phyloP scores from a whole-genome alignment of 2,113 vertebrate species.

The Paralichthys olivaceus region DNA sequence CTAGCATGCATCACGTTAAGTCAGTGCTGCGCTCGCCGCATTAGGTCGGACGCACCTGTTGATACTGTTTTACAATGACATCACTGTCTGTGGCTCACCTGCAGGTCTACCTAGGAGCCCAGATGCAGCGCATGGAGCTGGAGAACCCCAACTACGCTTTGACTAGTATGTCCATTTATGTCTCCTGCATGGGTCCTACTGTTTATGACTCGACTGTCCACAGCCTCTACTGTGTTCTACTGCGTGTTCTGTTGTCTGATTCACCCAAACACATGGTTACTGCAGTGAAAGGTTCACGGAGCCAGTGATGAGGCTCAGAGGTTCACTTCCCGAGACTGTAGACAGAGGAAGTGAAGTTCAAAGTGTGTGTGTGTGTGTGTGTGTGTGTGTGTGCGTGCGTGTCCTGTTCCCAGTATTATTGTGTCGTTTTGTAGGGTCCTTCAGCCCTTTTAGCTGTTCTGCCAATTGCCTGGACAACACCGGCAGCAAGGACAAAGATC shows the following conservation, averaged over 20 bases:
- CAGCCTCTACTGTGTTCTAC: neutral
- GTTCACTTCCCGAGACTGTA: conserved; percentile 37
- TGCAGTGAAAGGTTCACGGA: conserved; percentile 6
- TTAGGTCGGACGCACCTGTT: neutral
- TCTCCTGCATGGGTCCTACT: neutral
- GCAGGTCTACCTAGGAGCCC: conserved; percentile 92
- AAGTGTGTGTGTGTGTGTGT: conserved; percentile 34
- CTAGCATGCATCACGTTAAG: too few relatives aligned
- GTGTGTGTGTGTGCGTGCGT: conserved; percentile 34
- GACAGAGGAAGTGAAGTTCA: conserved; percentile 53
- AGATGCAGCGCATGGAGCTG: conserved; percentile 96
- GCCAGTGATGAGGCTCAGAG: conserved; percentile 16
- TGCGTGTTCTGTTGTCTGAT: neutral
- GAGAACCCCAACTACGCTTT: conserved; percentile 98
- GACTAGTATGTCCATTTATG: conserved; percentile 87
- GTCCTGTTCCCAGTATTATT: conserved; percentile 47
- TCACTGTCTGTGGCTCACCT: conserved; percentile 38
- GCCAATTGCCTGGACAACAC: conserved; percentile 70
- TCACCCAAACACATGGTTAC: neutral
- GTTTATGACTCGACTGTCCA: neutral
- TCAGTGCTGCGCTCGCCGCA: neutral
- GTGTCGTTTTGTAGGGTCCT: conserved; percentile 57
- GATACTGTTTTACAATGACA: conserved; percentile 12
- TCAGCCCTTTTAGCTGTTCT: conserved; percentile 54
- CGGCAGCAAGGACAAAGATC: conserved; percentile 63